Percentiles rank a stretch among this genome's conserved stretches.
These are phyloP conservation scores for Caenorhabditis sp. DNA, from an alignment of 2,888 invertebrate genomes.

Conservation along the genomic window DNA sequence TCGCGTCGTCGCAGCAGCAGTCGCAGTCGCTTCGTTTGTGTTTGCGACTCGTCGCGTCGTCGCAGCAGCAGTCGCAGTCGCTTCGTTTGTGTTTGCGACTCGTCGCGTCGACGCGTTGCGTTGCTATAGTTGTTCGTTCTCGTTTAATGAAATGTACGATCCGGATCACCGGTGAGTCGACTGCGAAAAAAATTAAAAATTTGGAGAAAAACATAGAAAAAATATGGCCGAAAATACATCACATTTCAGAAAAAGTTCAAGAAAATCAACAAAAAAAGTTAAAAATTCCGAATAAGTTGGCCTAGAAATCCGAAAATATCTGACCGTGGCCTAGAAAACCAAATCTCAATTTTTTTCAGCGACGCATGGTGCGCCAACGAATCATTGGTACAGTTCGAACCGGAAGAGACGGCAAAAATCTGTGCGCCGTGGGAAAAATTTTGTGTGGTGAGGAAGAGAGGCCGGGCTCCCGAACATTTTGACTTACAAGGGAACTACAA, in stretches of 20 bases:
- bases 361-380: constrained; percentile 69
- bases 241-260: neutral
- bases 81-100: neutral
- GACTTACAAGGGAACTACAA: too few species aligned
- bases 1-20: too few species aligned
- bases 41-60: constrained; percentile 11
- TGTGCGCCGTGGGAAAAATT: constrained; percentile 67
- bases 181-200: neutral
- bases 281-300: neutral
- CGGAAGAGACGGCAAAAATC: constrained; percentile 60
- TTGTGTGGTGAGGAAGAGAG: constrained; percentile 56
- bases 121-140: constrained; percentile 66
- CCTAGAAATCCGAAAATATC: neutral
- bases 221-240: neutral
- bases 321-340: neutral
- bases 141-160: constrained; percentile 67
- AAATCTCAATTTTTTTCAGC: constrained; percentile 28
- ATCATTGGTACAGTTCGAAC: constrained; percentile 54
- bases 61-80: neutral
- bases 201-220: neutral
- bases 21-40: too few species aligned
- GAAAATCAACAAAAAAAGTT: constrained; percentile 5
- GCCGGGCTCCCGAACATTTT: too few species aligned
- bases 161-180: constrained; percentile 52
- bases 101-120: constrained; percentile 27